A percentile compares a stretch with the other conserved stretches of the same genome.
Evolutionary conservation across 37 sponge, comb jelly and placozoan species (phyloP).

Genomic region (Spongia lamella): DNA sequence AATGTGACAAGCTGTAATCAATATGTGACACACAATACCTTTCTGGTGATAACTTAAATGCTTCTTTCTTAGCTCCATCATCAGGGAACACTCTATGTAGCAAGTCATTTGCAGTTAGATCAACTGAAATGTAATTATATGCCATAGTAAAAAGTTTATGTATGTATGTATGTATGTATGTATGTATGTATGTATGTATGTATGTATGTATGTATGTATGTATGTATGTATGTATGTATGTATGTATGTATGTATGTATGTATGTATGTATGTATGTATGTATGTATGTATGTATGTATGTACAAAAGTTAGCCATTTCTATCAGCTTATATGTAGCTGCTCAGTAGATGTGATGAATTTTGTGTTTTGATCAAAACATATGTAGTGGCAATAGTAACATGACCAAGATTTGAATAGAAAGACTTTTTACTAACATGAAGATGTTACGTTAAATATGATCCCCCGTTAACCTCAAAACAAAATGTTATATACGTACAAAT

Average conservation of each 20-base stretch:
- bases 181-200: slow-evolving; percentile 5
- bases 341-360: too few species aligned
- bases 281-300: not conserved
- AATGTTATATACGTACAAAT: too few species aligned
- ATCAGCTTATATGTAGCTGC: too few species aligned
- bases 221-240: slow-evolving; percentile 14
- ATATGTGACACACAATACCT: too few species aligned
- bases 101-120: slow-evolving; percentile 47
- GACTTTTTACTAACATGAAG: too few species aligned
- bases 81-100: slow-evolving; percentile 40
- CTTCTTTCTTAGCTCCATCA: slow-evolving; percentile 15
- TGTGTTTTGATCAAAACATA: too few species aligned
- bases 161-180: not conserved
- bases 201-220: slow-evolving; percentile 8
- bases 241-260: slow-evolving; percentile 2
- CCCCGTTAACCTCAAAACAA: too few species aligned
- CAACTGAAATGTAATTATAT: slow-evolving; percentile 12
- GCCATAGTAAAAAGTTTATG: not conserved
- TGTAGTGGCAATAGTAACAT: too few species aligned
- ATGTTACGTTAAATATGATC: too few species aligned
- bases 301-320: too few species aligned
- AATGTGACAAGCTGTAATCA: not conserved
- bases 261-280: not conserved
- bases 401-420: too few species aligned
- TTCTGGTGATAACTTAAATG: slow-evolving; percentile 39